Conservation (phyloP, 2,113 vertebrate species). For the Rana temporaria region DNA sequence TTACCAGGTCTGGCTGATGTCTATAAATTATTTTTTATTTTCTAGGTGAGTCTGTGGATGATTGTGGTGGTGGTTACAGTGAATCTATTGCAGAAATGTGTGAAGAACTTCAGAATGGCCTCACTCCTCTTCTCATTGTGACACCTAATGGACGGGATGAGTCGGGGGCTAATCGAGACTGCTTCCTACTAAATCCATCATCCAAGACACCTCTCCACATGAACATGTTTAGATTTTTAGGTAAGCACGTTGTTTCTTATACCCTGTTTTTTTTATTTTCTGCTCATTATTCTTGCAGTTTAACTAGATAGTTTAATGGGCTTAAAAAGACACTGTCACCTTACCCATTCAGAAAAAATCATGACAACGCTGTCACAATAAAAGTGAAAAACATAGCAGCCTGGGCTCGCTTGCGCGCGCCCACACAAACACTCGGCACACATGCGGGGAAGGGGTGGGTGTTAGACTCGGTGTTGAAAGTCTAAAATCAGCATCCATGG, state of each 20-base stretch:
- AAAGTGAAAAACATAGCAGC: no score
- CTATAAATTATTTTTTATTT: neutral
- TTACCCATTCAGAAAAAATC: no score
- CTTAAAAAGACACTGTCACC: no score
- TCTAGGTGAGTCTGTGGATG: conserved; percentile 95
- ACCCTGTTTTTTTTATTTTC: no score
- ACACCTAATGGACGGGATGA: conserved; percentile 97
- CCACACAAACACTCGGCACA: no score
- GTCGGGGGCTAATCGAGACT: conserved; percentile 96
- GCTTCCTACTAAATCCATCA: conserved; percentile 93
- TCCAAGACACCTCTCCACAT: conserved; percentile 91
- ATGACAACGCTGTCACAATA: no score
- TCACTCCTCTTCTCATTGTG: conserved; percentile 95
- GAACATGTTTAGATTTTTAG: conserved; percentile 98
- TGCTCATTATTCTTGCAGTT: no score
- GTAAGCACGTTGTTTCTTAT: conserved; percentile 70
- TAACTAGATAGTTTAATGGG: no score
- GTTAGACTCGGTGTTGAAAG: no score
- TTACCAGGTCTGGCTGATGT: neutral
- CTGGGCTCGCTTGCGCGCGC: no score
- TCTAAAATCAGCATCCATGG: no score
- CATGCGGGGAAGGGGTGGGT: no score
- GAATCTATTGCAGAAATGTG: conserved; percentile 99
- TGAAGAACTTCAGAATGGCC: conserved; percentile 96
- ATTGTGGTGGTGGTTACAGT: conserved; percentile 97